Evolutionary conservation across 2,888 invertebrate genomes (phyloP).

Genomic region (Sclerodermus sp.): DNA sequence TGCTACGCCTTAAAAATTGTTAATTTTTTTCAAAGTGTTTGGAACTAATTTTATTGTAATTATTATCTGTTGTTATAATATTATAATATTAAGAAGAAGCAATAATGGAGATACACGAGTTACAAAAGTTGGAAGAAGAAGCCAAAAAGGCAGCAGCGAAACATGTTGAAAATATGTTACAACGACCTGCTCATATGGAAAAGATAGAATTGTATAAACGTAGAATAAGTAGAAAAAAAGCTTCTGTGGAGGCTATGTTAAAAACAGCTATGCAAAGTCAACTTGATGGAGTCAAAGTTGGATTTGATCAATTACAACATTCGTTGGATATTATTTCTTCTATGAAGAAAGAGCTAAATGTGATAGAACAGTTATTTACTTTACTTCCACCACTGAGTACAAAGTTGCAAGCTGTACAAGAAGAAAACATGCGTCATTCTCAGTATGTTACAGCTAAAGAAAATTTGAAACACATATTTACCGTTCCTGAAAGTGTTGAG

Average conservation of each 20-base stretch:
- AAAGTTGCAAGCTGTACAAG: slow-evolving; percentile 81
- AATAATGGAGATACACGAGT: slow-evolving; percentile 20
- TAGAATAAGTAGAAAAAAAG: slow-evolving; percentile 76
- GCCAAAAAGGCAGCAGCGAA: slow-evolving; percentile 78
- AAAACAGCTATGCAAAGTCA: slow-evolving; percentile 99
- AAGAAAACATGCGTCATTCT: slow-evolving; percentile 92
- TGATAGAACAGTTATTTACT: slow-evolving; percentile 72
- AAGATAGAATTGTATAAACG: slow-evolving; percentile 83
- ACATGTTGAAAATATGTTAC: slow-evolving; percentile 89
- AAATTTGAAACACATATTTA: slow-evolving; percentile 96
- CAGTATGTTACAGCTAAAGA: slow-evolving; percentile 98
- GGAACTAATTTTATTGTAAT: too few relatives aligned
- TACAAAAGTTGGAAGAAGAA: slow-evolving; percentile 72
- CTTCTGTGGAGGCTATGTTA: slow-evolving; percentile 89
- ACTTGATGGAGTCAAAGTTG: slow-evolving; percentile 92
- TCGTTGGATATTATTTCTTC: slow-evolving; percentile 80
- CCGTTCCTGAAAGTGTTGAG: slow-evolving; percentile 93
- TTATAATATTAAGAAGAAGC: too few relatives aligned
- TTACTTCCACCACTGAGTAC: slow-evolving; percentile 79
- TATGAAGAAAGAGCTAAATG: slow-evolving; percentile 59
- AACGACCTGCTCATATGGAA: slow-evolving; percentile 93
- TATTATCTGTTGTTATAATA: too few relatives aligned
- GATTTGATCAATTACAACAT: slow-evolving; percentile 84
- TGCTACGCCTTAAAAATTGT: too few relatives aligned
- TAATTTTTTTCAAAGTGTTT: too few relatives aligned